These are phyloP conservation scores for Bombus breviceps DNA, from an alignment of 1,140 invertebrate genomes.

Conservation along the genomic window DNA sequence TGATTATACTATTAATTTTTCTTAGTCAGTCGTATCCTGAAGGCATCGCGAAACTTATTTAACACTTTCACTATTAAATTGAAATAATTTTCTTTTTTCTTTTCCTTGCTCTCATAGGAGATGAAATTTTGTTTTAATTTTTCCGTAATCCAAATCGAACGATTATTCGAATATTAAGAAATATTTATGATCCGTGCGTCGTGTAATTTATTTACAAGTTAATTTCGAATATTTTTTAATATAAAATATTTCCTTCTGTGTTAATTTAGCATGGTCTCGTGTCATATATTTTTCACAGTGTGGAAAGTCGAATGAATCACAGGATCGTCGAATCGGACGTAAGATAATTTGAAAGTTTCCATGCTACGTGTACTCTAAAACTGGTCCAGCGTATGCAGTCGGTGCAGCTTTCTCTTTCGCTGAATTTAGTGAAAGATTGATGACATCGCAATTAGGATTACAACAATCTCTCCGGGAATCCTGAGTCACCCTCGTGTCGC, in stretches of 20 bases:
- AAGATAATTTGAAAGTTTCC: constrained; percentile 63
- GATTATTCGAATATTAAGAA: neutral
- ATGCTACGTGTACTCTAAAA: constrained; percentile 25
- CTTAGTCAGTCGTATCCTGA: no score
- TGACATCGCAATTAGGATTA: constrained; percentile 44
- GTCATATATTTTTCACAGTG: neutral
- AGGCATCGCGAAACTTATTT: neutral
- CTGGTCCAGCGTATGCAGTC: constrained; percentile 30
- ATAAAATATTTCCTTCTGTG: neutral
- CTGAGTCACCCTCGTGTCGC: constrained; percentile 16
- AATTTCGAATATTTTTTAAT: neutral
- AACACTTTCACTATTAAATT: neutral
- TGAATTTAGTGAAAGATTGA: constrained; percentile 63
- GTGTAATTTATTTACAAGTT: neutral
- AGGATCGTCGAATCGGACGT: neutral
- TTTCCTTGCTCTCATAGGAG: no score
- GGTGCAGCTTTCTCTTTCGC: constrained; percentile 63
- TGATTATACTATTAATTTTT: neutral
- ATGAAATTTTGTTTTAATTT: neutral
- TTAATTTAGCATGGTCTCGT: neutral
- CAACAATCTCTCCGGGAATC: neutral
- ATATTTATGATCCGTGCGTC: neutral
- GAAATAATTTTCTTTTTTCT: neutral
- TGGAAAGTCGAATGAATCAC: constrained; percentile 12
- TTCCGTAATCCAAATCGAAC: neutral